Conservation (phyloP, 2,888 invertebrate species). For the Apamea anceps region DNA sequence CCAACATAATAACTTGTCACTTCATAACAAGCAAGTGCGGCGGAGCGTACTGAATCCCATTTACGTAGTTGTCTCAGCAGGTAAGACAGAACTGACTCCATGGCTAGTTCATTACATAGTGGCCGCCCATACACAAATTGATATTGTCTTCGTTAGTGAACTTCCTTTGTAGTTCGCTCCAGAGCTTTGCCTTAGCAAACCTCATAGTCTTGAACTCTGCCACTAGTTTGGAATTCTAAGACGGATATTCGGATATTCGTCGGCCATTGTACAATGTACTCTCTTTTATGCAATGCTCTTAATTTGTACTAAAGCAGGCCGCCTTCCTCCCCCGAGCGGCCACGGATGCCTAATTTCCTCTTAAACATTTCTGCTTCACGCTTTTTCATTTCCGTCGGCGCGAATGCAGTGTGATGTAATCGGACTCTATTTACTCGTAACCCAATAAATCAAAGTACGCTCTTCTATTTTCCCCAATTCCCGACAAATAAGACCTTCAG, state of each 20-base stretch:
- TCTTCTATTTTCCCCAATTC: slow-evolving; percentile 26
- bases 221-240: slow-evolving; percentile 10
- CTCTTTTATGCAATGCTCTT: slow-evolving; percentile 21
- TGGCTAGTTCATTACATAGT: slow-evolving; percentile 12
- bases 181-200: background rate
- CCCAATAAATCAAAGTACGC: slow-evolving; percentile 17
- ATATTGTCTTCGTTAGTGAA: slow-evolving; percentile 29
- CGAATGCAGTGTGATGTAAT: slow-evolving; percentile 49
- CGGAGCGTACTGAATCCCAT: background rate
- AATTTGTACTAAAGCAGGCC: slow-evolving; percentile 11
- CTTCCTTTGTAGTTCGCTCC: slow-evolving; percentile 1
- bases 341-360: slow-evolving; percentile 44
- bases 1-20: background rate
- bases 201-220: background rate
- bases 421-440: slow-evolving; percentile 32
- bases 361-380: slow-evolving; percentile 32
- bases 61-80: background rate
- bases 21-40: background rate
- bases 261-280: background rate
- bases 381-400: slow-evolving; percentile 53
- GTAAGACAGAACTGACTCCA: background rate
- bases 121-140: slow-evolving; percentile 26
- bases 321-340: background rate
- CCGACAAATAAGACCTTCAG: slow-evolving; percentile 12
- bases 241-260: slow-evolving; percentile 6